phyloP scores from a whole-genome alignment of 1,140 invertebrate genomes.

The Drosophila willistoni region DNA sequence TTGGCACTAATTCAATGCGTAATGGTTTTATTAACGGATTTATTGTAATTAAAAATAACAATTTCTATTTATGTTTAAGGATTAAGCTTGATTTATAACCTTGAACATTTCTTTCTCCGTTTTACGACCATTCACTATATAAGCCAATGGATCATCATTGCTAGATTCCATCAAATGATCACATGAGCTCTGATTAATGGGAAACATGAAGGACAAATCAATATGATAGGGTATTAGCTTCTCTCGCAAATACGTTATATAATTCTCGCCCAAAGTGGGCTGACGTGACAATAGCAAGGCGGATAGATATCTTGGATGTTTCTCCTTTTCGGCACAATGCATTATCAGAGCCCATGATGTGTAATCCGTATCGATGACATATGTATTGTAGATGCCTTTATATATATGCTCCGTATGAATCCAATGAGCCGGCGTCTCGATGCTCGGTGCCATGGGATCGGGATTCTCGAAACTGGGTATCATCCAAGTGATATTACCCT shows the following conservation, averaged over 20 bases:
- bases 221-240: slow-evolving; percentile 90
- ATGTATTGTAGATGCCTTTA: slow-evolving; percentile 94
- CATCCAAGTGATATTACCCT: slow-evolving; percentile 93
- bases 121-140: slow-evolving; percentile 67
- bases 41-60: background rate
- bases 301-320: slow-evolving; percentile 90
- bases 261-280: slow-evolving; percentile 85
- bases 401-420: slow-evolving; percentile 92
- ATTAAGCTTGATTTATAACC: slow-evolving; percentile 51
- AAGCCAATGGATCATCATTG: slow-evolving; percentile 75
- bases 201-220: slow-evolving; percentile 91
- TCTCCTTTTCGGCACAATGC: slow-evolving; percentile 93
- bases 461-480: slow-evolving; percentile 88
- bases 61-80: no score
- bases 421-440: slow-evolving; percentile 90
- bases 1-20: no score
- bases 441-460: slow-evolving; percentile 88
- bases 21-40: background rate
- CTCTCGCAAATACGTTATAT: slow-evolving; percentile 84
- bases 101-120: slow-evolving; percentile 49
- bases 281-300: slow-evolving; percentile 92
- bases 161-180: slow-evolving; percentile 78
- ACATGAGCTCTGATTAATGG: slow-evolving; percentile 87
- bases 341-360: slow-evolving; percentile 91
- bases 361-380: slow-evolving; percentile 92